A percentile compares a stretch with the other conserved stretches of the same genome.
phyloP scores from a whole-genome alignment of 1,140 invertebrate species.

The Holotrichia oblita region DNA sequence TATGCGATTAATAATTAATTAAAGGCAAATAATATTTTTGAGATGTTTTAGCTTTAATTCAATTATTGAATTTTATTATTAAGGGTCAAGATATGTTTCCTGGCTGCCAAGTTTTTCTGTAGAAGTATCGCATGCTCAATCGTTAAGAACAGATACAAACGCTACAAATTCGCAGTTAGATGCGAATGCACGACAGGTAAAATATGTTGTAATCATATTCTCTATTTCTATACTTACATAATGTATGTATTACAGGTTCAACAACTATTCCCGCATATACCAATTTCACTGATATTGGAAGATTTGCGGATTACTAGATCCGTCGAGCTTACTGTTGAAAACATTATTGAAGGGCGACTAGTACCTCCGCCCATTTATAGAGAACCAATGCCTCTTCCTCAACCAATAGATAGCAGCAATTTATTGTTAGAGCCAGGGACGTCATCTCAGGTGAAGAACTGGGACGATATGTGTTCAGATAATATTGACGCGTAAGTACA shows the following conservation, averaged over 20 bases:
- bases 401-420: constrained; percentile 47
- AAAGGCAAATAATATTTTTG: too few relatives aligned
- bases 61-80: constrained; percentile 46
- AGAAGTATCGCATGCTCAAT: constrained; percentile 77
- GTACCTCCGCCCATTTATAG: constrained; percentile 65
- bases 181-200: constrained; percentile 78
- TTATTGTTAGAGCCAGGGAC: constrained; percentile 22
- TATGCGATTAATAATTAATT: too few relatives aligned
- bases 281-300: constrained; percentile 71
- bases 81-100: constrained; percentile 84
- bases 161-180: constrained; percentile 75
- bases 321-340: constrained; percentile 83
- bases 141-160: constrained; percentile 65
- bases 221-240: too few relatives aligned
- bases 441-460: constrained; percentile 42
- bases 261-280: constrained; percentile 81
- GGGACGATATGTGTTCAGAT: constrained; percentile 51
- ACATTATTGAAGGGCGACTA: constrained; percentile 83
- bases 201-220: constrained; percentile 22
- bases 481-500: constrained; percentile 49
- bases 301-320: constrained; percentile 80
- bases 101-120: constrained; percentile 91
- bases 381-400: constrained; percentile 60
- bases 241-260: constrained; percentile 76
- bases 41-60: too few relatives aligned